Conservation (phyloP, 2,888 invertebrate species). For the Sarcophaga rosellei region DNA sequence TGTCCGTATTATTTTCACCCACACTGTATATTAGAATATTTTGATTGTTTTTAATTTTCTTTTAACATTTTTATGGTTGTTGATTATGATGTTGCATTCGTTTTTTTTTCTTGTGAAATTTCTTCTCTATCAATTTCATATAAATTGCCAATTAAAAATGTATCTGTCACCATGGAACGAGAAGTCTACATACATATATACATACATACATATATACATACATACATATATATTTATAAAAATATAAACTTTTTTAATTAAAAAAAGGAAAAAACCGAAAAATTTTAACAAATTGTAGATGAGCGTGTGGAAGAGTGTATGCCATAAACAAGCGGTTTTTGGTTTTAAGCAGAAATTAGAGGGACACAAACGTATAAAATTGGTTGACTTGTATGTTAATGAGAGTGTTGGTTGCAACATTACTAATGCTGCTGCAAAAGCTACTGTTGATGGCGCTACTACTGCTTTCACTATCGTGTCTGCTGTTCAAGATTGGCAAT, state of each 20-base stretch:
- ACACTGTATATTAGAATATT: neutral
- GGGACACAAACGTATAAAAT: neutral
- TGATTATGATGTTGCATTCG: slow-evolving; percentile 4
- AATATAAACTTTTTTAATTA: neutral
- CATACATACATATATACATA: neutral
- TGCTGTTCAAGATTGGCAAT: neutral
- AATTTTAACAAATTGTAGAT: no score
- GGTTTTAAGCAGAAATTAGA: neutral
- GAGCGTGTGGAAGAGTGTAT: no score
- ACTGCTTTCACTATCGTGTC: slow-evolving; percentile 28
- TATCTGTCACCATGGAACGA: slow-evolving; percentile 63
- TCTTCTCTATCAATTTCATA: slow-evolving; percentile 54
- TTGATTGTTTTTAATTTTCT: slow-evolving; percentile 16
- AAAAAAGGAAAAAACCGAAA: neutral
- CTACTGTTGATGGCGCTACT: slow-evolving; percentile 12
- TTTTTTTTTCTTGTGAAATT: neutral
- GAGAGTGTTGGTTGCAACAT: slow-evolving; percentile 18
- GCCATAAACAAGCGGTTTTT: neutral
- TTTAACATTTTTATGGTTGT: slow-evolving; percentile 46
- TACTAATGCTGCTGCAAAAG: neutral
- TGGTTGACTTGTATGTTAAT: neutral
- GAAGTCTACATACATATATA: no score
- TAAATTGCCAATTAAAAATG: slow-evolving; percentile 72
- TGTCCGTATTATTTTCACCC: neutral
- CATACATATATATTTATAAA: neutral